Base-by-base conservation (phyloP, 2,888 invertebrate genomes). In the Rhorus exstirpatorius region DNA sequence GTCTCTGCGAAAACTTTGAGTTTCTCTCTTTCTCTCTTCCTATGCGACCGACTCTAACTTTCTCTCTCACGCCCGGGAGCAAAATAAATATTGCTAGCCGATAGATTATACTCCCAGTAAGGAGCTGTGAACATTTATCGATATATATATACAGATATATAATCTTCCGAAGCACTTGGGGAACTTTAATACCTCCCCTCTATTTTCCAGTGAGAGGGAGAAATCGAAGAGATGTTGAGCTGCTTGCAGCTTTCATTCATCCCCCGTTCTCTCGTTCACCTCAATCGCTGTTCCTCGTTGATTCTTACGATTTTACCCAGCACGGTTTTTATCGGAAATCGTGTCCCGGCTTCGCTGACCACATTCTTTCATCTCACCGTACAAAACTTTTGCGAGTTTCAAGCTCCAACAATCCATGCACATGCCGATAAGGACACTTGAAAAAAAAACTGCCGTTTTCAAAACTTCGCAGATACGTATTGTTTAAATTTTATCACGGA, bases 11-110 rank as follows among this genome's bases (percentile, higher is more conserved):
- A 49, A 76, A 76, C 63, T 65, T 46, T 14, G 31, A 53, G 65
- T 19, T 51, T 3, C 24, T 24, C 55, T 41, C 24, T 12, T 38
- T 17, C 14, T 41, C 24, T 3, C 31, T 1, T 24, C 4, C 53
- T n/a, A 17, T 6, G 8, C 53, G 46, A 17, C 10, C 49, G 26
- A 14, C 12, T 76, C 63, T 26, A 21, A 41, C 26, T 14, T 41
- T 19, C n/a, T 55, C 14, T 55, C 41, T 38, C 41, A 35, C 44
- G 3, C 14, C 38, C 44, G 26, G 26, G 44, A 46, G 35, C n/a
- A 72, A 72, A 61, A 60, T 68, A 77, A 81, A 77, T 77, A 77
- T 81, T 81, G 53, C 53, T 61, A 35, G 31, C 35, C 12, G 46
- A 61, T 26, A 46, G 51, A 71, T 76, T 81, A 53, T 60, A 38